A percentile compares a stretch with the other conserved stretches of the same genome.
phyloP scores from a whole-genome alignment of 2,797 vertebrate genomes.

The Malurus leucopterus region DNA sequence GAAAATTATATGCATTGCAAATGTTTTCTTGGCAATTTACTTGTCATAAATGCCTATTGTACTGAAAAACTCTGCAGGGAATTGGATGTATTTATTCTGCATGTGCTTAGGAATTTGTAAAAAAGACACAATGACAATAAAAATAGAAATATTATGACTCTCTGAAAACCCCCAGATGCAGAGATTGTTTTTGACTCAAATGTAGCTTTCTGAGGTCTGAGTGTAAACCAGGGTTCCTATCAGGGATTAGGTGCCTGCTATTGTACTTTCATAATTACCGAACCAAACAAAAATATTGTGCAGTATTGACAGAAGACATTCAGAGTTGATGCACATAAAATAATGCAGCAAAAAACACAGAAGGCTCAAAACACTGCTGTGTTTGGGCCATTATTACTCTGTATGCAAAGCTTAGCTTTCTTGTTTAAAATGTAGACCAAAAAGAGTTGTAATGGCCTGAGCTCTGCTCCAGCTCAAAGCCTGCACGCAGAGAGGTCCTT shows the following conservation, averaged over 20 bases:
- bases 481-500: neutral
- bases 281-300: neutral
- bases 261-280: neutral
- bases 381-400: neutral
- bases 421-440: neutral
- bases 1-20: conserved; percentile 62
- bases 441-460: neutral
- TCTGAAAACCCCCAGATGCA: neutral
- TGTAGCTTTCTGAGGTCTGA: conserved; percentile 18
- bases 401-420: neutral
- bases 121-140: conserved; percentile 54
- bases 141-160: conserved; percentile 64
- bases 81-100: conserved; percentile 47
- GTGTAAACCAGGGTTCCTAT: conserved; percentile 29
- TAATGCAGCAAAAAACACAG: neutral
- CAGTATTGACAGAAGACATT: neutral
- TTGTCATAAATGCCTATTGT: conserved; percentile 63
- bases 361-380: neutral
- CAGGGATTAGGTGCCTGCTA: neutral
- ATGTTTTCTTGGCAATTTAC: conserved; percentile 67
- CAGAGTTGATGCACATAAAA: neutral
- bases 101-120: conserved; percentile 48
- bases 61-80: conserved; percentile 24
- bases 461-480: neutral
- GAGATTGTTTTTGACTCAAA: conserved; percentile 36